phyloP scores from a whole-genome alignment of 2,113 vertebrate genomes.

The Vidua chalybeata region DNA sequence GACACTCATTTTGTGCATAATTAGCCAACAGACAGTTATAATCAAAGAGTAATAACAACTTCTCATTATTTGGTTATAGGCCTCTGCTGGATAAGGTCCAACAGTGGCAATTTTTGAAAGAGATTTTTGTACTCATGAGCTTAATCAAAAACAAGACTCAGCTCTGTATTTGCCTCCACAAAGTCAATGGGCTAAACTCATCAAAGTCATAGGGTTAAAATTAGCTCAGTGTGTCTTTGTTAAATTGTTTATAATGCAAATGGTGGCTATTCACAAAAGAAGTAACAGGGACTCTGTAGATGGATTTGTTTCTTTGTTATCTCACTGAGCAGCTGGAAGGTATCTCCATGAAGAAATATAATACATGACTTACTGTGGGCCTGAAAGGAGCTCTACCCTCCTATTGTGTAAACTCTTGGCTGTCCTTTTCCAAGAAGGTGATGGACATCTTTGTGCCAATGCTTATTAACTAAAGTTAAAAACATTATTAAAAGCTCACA shows the following conservation, averaged over 20 bases:
- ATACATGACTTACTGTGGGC: background rate
- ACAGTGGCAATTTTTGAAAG: conserved; percentile 19
- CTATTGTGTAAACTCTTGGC: background rate
- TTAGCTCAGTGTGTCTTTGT: conserved; percentile 52
- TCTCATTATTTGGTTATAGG: conserved; percentile 18
- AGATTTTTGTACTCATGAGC: conserved; percentile 2
- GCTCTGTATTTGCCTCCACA: conserved; percentile 32
- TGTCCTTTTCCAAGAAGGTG: background rate
- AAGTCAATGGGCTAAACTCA: conserved; percentile 1
- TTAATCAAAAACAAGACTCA: conserved; percentile 38
- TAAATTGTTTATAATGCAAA: background rate
- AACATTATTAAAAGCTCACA: background rate
- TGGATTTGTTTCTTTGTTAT: conserved; percentile 7
- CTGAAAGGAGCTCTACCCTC: background rate
- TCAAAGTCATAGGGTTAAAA: background rate
- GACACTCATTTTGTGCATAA: background rate
- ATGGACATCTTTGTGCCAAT: background rate
- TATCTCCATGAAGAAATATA: background rate
- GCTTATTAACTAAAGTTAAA: background rate
- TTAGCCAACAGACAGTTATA: conserved; percentile 24
- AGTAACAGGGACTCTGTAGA: background rate
- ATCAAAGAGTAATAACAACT: conserved; percentile 43
- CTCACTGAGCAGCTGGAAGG: background rate
- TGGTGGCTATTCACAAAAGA: background rate
- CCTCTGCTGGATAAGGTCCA: conserved; percentile 39